Evolutionary conservation across 2,888 invertebrate genomes (phyloP).

Genomic region (Suillia variegata): DNA sequence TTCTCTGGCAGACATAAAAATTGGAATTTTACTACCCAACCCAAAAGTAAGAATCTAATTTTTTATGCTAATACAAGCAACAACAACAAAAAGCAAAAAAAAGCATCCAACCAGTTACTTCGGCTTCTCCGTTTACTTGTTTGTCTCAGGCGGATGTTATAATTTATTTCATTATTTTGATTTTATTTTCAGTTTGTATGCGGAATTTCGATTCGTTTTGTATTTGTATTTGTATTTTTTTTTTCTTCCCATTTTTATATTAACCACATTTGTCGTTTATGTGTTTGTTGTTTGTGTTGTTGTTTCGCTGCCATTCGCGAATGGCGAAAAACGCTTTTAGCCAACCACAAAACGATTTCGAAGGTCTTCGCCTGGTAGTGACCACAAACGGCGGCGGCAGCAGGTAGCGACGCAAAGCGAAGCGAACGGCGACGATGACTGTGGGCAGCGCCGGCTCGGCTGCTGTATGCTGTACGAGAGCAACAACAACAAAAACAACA

Average conservation of each 20-base stretch:
- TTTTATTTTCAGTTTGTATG: constrained; percentile 8
- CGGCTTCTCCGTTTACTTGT: too few relatives aligned
- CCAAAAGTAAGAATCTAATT: too few relatives aligned
- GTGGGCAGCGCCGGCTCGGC: too few relatives aligned
- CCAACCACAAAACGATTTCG: constrained; percentile 31
- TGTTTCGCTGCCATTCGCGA: constrained; percentile 16
- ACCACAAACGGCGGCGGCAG: constrained; percentile 12
- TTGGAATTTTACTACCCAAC: too few relatives aligned
- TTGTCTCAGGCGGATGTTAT: too few relatives aligned
- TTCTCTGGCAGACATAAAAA: too few relatives aligned
- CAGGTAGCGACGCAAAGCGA: background rate
- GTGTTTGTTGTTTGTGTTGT: constrained; percentile 4
- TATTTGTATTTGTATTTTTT: constrained; percentile 5
- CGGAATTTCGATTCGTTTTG: constrained; percentile 19
- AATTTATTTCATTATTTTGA: constrained; percentile 5
- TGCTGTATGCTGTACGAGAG: too few relatives aligned
- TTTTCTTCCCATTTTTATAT: background rate
- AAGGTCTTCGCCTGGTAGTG: constrained; percentile 25
- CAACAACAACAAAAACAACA: too few relatives aligned
- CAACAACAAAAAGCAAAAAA: too few relatives aligned
- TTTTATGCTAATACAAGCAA: too few relatives aligned
- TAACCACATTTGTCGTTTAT: constrained; percentile 8
- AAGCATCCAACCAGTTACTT: too few relatives aligned
- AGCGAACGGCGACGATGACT: too few relatives aligned
- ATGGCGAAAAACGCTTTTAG: constrained; percentile 22